Evolutionary conservation across 2,888 invertebrate species (phyloP), one percentile per base, ranked within the genome.

Genomic region (Eristalinus sepulchralis): DNA sequence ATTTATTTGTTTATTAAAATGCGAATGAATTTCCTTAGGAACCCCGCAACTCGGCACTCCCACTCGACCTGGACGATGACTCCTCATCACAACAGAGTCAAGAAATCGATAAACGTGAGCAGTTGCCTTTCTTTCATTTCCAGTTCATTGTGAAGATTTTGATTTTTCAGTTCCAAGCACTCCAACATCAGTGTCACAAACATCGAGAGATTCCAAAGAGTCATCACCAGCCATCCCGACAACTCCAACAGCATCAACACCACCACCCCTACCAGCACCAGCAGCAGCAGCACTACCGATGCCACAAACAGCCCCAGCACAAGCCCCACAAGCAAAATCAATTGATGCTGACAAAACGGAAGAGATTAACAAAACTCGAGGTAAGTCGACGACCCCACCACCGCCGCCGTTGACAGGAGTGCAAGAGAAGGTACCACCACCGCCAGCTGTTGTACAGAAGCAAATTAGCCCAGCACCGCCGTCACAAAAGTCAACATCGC

Each of bases 51-150:
- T 97, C 97, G 91, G 97, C 97, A 94, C 95, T 96, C 94, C 97
- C 96, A 91, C 96, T 97, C 95, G 97, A 97, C 94, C 95, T 96
- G 95, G 97, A 97, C 96, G 97, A 97, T 96, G 97, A 97, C 94
- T 95, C 96, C 91, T 95, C 96, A 91, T 96, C 97, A 88, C 95
- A 96, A 92, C 95, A 96, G 93, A 96, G 96, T 94, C 96, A 95
- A 94, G 97, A 97, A 93, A 95, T 95, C 93, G 97, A 97, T 93
- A 97, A 97, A 94, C 90, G 92, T 92, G 90, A 90, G 91, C 88
- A 55, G 47, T 2, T 55, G 22, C 33, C 68, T 73, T 39, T 68
- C 60, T 72, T 27, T 72, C 9, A 57, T 60, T 53, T 70, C 10
- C 10, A 47, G 36, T 73, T 73, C 31, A 66, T n/a, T 77, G 53